phyloP scores from a whole-genome alignment of 1,140 invertebrate species.

The Magallana ariakensis region DNA sequence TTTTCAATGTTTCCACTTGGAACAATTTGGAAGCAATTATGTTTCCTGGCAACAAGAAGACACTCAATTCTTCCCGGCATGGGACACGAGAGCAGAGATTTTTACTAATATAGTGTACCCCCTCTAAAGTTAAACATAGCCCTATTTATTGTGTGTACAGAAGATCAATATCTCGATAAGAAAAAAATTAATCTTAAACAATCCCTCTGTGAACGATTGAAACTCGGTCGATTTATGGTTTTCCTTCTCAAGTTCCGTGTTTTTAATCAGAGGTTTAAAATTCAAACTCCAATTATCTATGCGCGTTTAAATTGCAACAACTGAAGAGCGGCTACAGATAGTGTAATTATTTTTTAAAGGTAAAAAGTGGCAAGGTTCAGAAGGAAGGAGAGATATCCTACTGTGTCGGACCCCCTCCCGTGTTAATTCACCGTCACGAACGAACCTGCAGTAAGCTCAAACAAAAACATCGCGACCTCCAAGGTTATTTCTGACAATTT shows the following conservation, averaged over 20 bases:
- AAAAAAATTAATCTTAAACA: conserved; percentile 26
- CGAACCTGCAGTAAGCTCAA: not conserved
- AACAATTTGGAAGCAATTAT: conserved; percentile 13
- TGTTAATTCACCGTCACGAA: conserved; percentile 17
- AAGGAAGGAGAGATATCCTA: too few relatives aligned
- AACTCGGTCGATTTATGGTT: not conserved
- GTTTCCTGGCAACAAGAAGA: conserved; percentile 18
- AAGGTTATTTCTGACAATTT: not conserved
- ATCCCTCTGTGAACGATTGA: not conserved
- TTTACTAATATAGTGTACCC: not conserved
- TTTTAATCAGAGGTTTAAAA: not conserved
- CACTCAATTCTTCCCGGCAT: not conserved
- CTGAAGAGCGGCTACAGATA: not conserved
- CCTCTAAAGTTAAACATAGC: conserved; percentile 16
- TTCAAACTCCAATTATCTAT: conserved; percentile 26
- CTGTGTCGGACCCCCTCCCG: not conserved
- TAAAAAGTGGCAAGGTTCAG: conserved; percentile 2
- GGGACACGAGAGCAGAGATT: not conserved
- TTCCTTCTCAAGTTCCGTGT: not conserved
- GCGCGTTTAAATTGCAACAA: conserved; percentile 31
- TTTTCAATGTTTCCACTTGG: not conserved
- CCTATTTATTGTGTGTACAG: not conserved
- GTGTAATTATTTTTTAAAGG: conserved; percentile 24
- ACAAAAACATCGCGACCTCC: not conserved
- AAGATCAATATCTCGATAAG: conserved; percentile 31